Evolutionary conservation across 2,797 vertebrate species (phyloP).

Genomic region (Alca torda): DNA sequence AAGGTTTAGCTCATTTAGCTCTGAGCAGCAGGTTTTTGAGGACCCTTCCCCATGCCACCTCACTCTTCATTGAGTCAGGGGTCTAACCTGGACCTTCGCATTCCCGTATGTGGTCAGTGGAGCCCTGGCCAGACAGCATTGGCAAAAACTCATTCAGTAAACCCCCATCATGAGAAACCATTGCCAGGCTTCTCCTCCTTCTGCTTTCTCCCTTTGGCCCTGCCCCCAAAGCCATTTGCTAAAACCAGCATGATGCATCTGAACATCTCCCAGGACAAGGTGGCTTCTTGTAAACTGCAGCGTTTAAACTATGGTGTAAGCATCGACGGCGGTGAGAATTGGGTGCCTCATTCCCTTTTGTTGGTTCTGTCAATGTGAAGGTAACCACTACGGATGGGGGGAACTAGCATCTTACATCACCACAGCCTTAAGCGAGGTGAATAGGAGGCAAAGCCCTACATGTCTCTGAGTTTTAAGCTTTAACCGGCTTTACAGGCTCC

Average conservation of each 20-base stretch:
- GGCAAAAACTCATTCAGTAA: background rate
- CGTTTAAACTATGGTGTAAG: background rate
- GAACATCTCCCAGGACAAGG: background rate
- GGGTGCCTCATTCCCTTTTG: background rate
- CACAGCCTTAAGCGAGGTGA: background rate
- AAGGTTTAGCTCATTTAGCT: background rate
- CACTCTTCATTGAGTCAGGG: background rate
- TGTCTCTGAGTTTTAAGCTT: background rate
- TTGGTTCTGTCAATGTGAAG: background rate
- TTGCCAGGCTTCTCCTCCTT: background rate
- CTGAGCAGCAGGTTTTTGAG: background rate
- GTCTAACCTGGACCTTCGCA: background rate
- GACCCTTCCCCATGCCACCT: background rate
- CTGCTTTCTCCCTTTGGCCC: background rate
- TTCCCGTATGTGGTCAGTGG: background rate
- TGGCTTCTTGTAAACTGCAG: background rate
- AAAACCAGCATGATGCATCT: background rate
- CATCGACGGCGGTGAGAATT: rapidly evolving
- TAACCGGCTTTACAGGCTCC: background rate
- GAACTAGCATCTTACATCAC: background rate
- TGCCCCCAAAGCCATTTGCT: background rate
- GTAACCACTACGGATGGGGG: background rate
- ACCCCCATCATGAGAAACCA: background rate
- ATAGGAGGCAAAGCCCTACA: background rate
- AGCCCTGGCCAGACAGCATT: rapidly evolving